Conservation (phyloP, 2,888 invertebrate species). For the Temnothorax rugatulus region DNA sequence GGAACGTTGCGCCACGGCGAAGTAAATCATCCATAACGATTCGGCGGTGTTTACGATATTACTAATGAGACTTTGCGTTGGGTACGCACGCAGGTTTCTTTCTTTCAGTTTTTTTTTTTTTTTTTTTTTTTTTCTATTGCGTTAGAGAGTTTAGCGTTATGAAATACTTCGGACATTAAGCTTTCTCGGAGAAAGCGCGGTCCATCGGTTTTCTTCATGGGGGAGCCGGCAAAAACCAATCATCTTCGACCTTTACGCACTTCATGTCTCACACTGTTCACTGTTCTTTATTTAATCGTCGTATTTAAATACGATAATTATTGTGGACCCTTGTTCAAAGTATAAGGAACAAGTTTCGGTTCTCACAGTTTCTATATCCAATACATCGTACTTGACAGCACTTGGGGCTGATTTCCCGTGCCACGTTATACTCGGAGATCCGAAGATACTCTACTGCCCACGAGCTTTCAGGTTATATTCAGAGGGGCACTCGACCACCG, state of each 20-base stretch:
- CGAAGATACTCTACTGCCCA: conserved; percentile 33
- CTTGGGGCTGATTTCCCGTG: conserved; percentile 6
- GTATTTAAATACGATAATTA: conserved; percentile 17
- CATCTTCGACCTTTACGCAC: conserved; percentile 15
- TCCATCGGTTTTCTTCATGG: conserved; percentile 3
- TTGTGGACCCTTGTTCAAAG: not conserved
- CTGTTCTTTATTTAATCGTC: conserved; percentile 8
- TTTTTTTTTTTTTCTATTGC: not conserved
- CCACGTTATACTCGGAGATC: not conserved
- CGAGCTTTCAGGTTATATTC: conserved; percentile 43
- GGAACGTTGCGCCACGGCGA: conserved; percentile 27
- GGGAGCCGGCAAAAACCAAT: not conserved
- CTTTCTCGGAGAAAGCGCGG: conserved; percentile 35
- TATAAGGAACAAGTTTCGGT: not conserved
- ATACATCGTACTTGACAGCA: conserved; percentile 3
- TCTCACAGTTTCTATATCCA: conserved; percentile 38
- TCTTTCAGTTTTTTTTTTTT: not conserved
- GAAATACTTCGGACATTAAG: conserved; percentile 8
- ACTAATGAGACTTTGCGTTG: conserved; percentile 41
- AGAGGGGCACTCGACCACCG: conserved; percentile 37
- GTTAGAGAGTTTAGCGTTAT: conserved; percentile 29
- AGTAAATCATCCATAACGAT: conserved; percentile 46
- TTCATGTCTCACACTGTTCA: not conserved
- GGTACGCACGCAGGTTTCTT: not conserved
- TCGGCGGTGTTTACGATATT: conserved; percentile 25